Evolutionary conservation across 2,888 invertebrate species (phyloP), one percentile per base, ranked within the genome.

Genomic region (Ectemnius continuus): DNA sequence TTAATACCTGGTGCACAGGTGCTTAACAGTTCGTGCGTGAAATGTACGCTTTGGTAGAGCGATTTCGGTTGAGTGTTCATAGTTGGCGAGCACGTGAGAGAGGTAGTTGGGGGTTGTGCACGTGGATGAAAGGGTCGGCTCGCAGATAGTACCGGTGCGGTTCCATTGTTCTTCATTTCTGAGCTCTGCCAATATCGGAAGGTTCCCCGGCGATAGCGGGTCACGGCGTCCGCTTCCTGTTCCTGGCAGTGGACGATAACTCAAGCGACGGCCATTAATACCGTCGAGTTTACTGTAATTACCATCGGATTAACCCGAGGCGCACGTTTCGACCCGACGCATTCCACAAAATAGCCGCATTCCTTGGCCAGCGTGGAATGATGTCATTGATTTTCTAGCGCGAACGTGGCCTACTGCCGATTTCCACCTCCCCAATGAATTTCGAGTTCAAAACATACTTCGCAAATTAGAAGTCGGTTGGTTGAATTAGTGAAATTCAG

Each of bases 161-260:
- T 60, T 63, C 81, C 75, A 80, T 82, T 81, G 81, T 82, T 81
- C 80, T 73, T 77, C 82, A 67, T 80, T 77, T 59, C 78, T 61
- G 75, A 73, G 63, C 72, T 79, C 75, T 81, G 84, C 84, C 84
- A 84, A 84, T 84, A 84, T 84, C 81, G 84, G 66, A 61, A 67
- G 68, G 80, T 77, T 82, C 78, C 73, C 73, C 57, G 68, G 69
- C 73, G 60, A 82, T 84, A 84, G 76, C 84, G 79, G 85, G 84
- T 85, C 82, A 79, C 78, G 70, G 70, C 81, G 75, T 75, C 77
- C 64, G 76, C 62, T 69, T 79, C 77, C 83, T 85, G 86, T 79
- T 73, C 70, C 81, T 81, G 87, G 84, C 87, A 86, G 80, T 62
- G 80, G 80, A 81, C 81, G 86, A 88, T 88, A 87, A 86, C 84